Evolutionary conservation across 2,888 invertebrate species (phyloP), one percentile per base, ranked within the genome.

Genomic region (Tiliacea citrago): DNA sequence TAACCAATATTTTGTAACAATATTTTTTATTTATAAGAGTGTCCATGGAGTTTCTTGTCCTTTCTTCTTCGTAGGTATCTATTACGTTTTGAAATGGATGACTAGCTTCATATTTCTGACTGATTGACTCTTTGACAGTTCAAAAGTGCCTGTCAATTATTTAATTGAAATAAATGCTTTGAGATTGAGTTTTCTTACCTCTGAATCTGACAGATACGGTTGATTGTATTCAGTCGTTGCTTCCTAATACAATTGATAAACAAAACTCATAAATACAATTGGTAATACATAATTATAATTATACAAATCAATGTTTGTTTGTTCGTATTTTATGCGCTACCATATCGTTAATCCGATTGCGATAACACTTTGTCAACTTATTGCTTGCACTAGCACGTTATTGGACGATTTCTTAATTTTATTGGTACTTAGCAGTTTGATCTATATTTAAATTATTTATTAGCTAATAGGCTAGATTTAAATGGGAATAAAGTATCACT

Each of bases 141-240:
- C 18, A 58, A 58, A 58, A 58, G 29, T 29, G 18, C 18, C 5
- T 16, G 57, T 29, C 16, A 24, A 57, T 16, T 4, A 9, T 57
- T 13, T 16, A 21, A 63, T 63, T 13, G 2, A 21, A 45, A 47
- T 29, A 49, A 51, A 51, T 45, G 8, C 18, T 12, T 45, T 24
- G 4, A 21, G 4, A 53, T 35, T 53, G 10, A 35, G 7, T 47
- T 39, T 39, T 0, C 69, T 70, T 70, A 68, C 70, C 68, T 70
- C 70, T 51, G 49, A 39, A 21, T 70, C 70, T 49, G 69, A 68
- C 24, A 70, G 6, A 39, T 70, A 70, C 8, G 39, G 10, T 24
- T 45, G 24, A 16, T 6, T 10, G 21, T 9, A 49, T 10, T 49
- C 39, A 49, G 39, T 68, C 39, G 24, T 68, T 21, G 21, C 0